These are phyloP conservation scores for Microplitis manilae DNA, from an alignment of 2,888 invertebrate genomes.

Conservation along the genomic window DNA sequence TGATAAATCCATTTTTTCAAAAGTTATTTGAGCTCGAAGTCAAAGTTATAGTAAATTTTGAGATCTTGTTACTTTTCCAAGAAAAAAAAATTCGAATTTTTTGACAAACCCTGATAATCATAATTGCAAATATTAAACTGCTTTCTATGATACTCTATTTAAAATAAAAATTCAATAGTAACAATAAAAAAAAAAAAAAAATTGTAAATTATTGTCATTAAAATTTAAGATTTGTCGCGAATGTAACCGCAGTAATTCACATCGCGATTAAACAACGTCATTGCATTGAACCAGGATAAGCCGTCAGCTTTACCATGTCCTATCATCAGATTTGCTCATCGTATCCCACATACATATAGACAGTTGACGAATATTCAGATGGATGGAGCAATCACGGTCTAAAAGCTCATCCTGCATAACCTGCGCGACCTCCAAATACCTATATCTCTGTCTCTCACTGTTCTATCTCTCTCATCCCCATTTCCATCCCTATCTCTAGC, in stretches of 20 bases:
- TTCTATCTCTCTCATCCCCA: slow-evolving; percentile 19
- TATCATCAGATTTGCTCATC: background rate
- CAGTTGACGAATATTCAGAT: background rate
- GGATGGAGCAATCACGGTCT: slow-evolving; percentile 17
- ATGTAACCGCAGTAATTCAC: background rate
- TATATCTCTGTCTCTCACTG: background rate
- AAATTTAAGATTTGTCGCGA: background rate
- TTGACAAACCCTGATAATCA: too few species aligned
- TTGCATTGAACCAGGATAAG: background rate
- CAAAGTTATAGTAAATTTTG: too few species aligned
- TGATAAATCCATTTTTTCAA: too few species aligned
- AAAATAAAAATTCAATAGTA: background rate
- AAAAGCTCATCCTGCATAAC: slow-evolving; percentile 26
- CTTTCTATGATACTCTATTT: too few species aligned
- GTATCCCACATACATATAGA: background rate
- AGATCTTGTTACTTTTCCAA: too few species aligned
- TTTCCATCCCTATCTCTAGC: background rate
- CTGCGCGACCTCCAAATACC: slow-evolving; percentile 14
- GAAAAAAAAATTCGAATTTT: too few species aligned
- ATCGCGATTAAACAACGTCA: background rate
- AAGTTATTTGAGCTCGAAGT: too few species aligned
- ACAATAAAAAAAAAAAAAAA: background rate
- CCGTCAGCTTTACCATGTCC: background rate
- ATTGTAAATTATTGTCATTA: background rate
- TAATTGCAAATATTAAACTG: too few species aligned